Conservation (phyloP, 2,888 invertebrate species). For the Drepana falcataria region DNA sequence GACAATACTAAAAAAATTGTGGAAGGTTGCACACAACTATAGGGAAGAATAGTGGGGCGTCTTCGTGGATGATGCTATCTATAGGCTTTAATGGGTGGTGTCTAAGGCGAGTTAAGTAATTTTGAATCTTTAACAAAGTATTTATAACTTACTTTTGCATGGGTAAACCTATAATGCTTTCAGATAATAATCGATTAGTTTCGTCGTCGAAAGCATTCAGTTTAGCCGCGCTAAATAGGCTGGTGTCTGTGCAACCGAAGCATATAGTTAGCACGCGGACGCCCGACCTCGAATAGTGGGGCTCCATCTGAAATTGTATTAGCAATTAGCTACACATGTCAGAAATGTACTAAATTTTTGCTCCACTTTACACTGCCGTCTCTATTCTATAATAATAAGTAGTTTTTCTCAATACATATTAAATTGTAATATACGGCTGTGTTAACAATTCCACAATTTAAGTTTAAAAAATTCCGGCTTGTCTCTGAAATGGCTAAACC, state of each 20-base stretch:
- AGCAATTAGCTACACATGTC: background rate
- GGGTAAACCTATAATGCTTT: slow-evolving; percentile 11
- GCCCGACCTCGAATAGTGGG: slow-evolving; percentile 39
- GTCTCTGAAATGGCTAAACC: background rate
- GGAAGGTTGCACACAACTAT: too few species aligned
- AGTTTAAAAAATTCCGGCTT: background rate
- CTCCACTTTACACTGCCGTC: too few species aligned
- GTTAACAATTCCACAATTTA: background rate
- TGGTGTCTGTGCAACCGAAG: slow-evolving; percentile 58
- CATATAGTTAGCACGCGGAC: slow-evolving; percentile 61
- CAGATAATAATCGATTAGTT: slow-evolving; percentile 22
- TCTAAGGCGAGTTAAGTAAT: too few species aligned
- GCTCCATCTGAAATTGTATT: slow-evolving; percentile 40
- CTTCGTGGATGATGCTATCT: too few species aligned
- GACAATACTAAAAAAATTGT: too few species aligned
- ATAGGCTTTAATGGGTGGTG: too few species aligned
- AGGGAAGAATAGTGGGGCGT: too few species aligned
- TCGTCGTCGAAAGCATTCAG: slow-evolving; percentile 43
- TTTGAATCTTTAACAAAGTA: too few species aligned
- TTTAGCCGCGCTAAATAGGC: slow-evolving; percentile 34
- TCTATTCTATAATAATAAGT: too few species aligned
- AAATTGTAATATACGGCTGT: too few species aligned
- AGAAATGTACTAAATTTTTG: too few species aligned
- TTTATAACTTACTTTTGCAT: slow-evolving; percentile 32
- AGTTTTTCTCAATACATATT: too few species aligned